Base-by-base conservation (phyloP, 64 coral and sea anemone species). In the Hydrozoanthus tunicans region DNA sequence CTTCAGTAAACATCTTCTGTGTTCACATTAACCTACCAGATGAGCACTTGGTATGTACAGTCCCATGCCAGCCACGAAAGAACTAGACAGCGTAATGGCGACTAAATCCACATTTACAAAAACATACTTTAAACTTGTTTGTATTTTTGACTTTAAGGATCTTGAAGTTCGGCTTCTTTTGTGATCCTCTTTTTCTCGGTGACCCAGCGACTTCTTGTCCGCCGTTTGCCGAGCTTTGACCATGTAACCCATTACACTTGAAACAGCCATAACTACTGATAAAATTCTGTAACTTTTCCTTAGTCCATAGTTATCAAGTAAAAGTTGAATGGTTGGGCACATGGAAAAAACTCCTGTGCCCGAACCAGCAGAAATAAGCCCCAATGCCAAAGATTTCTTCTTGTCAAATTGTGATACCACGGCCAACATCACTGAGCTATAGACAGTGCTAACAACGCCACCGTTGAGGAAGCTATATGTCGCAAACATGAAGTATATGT, bases 41-140 rank as follows among this genome's bases (percentile, higher is more conserved):
- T 79, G 77, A 79, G 57, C 53, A 6, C 53, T 7, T 57, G 77
- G 77, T 79, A 79, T 79, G 77, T 8, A 9, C 13, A 20, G 13
- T 79, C 77, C 77, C 77, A 79, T 79, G 54, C 77, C 77, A 15
- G 77, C 77, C 77, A 79, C 77, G 8, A 79, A 51, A n/a, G 77
- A 58, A 58, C n/a, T 79, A 3, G 77, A 56, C 4, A 79, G 5
- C 6, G 77, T 58, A 79, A 79, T 79, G 7, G 57, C 13, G 17
- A 79, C 8, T 5, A 79, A 58, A 58, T 79, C 77, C 4, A 14
- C 15, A 57, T 79, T 79, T 17, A 79, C 55, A 58, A 79, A 79
- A 0, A n/a, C 54, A 79, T 13, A 79, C 57, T 56, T 58, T 20
- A 79, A 79, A 79, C 7, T 6, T 3, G 53, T n/a, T 54, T 14